Evolutionary conservation across 2,113 vertebrate species (phyloP), one percentile per base, ranked within the genome.

Genomic region (Parus major): DNA sequence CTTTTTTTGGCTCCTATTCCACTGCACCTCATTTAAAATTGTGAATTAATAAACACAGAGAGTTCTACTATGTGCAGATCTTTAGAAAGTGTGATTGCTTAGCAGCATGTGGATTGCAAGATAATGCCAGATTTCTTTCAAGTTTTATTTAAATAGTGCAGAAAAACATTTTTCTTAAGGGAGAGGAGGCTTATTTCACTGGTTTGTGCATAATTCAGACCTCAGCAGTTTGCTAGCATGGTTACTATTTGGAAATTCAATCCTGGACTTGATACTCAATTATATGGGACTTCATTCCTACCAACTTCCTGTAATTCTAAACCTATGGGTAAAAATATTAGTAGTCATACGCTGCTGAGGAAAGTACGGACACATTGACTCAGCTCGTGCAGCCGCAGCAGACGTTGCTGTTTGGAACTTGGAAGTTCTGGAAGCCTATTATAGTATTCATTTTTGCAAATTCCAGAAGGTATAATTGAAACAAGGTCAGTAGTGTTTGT

Each of bases 251-350:
- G 96, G 97, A 97, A 98, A 98, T 97, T 96, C 86, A 98, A 94
- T 97, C 97, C 95, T 97, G 70, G 87, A 80, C 98, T 98, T 98
- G 97, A 98, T 98, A 96, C 97, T 98, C 97, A 98, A 98, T 98
- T 97, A 98, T 98, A 97, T 97, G 97, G 97, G 98, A 98, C 98
- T 98, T 98, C 97, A 96, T 98, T 99, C 97, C 98, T 98, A 98
- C 98, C 98, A 97, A 99, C 99, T 99, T 99, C 98, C 99, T 99
- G 99, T 99, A 99, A 99, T 98, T 97, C 98, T 98, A 99, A 98
- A 98, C 98, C 97, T 97, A 97, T 96, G 98, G 98, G 98, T 99
- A 99, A 99, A 99, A 99, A 99, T 99, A 99, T 99, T 98, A 98
- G 98, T 97, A 98, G 98, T 98, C 97, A 97, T 96, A 97, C 95